Evolutionary conservation across 2,113 vertebrate genomes (phyloP), one percentile per base, ranked within the genome.

Genomic region (Lipophrys pholis): DNA sequence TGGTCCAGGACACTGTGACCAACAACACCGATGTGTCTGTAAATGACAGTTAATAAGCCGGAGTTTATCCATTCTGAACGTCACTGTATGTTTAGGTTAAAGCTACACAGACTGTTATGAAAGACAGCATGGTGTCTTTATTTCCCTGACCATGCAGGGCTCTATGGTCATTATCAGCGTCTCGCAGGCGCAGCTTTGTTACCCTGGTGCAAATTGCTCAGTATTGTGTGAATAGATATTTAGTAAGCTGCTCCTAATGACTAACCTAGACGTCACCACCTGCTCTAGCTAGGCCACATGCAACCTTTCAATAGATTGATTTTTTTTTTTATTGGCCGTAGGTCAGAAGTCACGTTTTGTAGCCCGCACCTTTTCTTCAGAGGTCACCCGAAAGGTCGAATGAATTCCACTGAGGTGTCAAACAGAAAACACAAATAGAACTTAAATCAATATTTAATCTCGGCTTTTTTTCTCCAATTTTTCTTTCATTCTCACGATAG

Each of bases 171-270:
- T 30, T 30, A 30, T 30, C 21, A 30, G 21, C 21, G 4, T 30
- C 21, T 30, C 2, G 21, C 21, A 30, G 21, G 21, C 21, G 21
- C 21, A 46, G 69, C 84, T 46, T 70, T 75, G 10, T 73, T 55
- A 81, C 80, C 45, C 81, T 9, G 2, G 80, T 88, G 83, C 75
- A 73, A 88, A 85, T 87, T 82, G 59, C 73, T 72, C 82, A 78
- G 57, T 59, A 5, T 7, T 46, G 82, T 88, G 87, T 61, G 86
- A 88, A 82, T 72, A 74, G 84, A 88, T 81, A 85, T 89, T 87
- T 90, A 61, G 35, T 73, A 76, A 62, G 77, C 1, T 11, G 62
- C 54, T 10, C 6, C 78, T 89, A 87, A 91, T 86, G 73, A 78
- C 72, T 53, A 21, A 69, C 40, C 56, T 63, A 69, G 2, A 30